These are phyloP conservation scores for Luehdorfia chinensis DNA, from an alignment of 1,140 invertebrate species.

Conservation along the genomic window DNA sequence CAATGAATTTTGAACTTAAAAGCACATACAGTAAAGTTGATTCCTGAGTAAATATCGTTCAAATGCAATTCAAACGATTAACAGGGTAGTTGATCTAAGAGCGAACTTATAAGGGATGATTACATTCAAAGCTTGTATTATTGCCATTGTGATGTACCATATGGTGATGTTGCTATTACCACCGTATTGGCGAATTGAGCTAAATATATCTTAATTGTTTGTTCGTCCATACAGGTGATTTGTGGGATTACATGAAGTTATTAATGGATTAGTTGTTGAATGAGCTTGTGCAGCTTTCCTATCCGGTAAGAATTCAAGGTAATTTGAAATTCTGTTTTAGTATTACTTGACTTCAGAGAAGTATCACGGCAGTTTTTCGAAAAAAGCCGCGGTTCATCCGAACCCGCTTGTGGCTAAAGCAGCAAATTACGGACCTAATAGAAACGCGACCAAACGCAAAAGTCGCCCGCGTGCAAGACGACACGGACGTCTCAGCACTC, in stretches of 20 bases:
- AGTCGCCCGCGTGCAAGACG: too few species aligned
- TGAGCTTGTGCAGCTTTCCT: too few species aligned
- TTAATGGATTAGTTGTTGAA: not conserved
- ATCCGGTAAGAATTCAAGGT: not conserved
- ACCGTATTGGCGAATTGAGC: conserved; percentile 40
- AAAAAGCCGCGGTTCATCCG: too few species aligned
- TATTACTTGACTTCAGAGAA: too few species aligned
- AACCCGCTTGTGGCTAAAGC: too few species aligned
- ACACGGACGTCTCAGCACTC: too few species aligned
- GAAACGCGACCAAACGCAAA: too few species aligned
- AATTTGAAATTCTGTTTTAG: too few species aligned
- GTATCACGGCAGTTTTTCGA: too few species aligned
- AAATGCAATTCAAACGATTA: conserved; percentile 53
- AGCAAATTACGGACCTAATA: too few species aligned
- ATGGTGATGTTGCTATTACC: conserved; percentile 57
- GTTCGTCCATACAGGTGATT: conserved; percentile 42
- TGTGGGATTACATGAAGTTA: conserved; percentile 25
- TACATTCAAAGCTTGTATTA: conserved; percentile 40
- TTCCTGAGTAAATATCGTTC: conserved; percentile 11
- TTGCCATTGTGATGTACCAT: conserved; percentile 36
- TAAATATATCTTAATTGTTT: conserved; percentile 65
- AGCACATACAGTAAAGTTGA: conserved; percentile 24
- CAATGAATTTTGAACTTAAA: conserved; percentile 14
- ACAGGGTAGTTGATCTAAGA: conserved; percentile 63
- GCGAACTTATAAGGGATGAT: conserved; percentile 57